These are phyloP conservation scores for Drosophila funebris DNA, from an alignment of 1,140 invertebrate species.

Conservation along the genomic window DNA sequence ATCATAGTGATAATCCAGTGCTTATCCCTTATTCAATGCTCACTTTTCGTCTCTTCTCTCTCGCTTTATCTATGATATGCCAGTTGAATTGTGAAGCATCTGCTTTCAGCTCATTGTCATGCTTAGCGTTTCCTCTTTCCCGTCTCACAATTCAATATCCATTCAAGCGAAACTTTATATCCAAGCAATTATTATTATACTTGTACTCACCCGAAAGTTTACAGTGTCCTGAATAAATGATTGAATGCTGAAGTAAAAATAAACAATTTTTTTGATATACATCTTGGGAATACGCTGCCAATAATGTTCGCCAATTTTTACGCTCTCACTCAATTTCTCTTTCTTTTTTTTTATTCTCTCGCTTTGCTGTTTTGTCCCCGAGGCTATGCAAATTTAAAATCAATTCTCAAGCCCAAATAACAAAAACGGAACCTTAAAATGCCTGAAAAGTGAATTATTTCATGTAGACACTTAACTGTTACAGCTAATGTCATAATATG, in stretches of 20 bases:
- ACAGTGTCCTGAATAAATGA: slow-evolving; percentile 40
- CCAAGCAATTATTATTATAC: slow-evolving; percentile 37
- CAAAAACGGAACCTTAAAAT: background rate
- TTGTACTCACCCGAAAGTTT: slow-evolving; percentile 15
- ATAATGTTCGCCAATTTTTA: slow-evolving; percentile 31
- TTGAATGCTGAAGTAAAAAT: slow-evolving; percentile 34
- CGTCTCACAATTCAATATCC: slow-evolving; percentile 23
- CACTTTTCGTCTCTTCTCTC: background rate
- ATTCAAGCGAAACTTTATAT: slow-evolving; percentile 27
- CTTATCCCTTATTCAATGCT: slow-evolving; percentile 2
- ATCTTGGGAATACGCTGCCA: slow-evolving; percentile 26
- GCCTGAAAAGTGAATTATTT: background rate
- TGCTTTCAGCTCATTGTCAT: slow-evolving; percentile 1
- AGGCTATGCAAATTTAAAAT: slow-evolving; percentile 31
- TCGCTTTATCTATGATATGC: slow-evolving; percentile 2
- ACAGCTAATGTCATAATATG: background rate
- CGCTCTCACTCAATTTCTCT: background rate
- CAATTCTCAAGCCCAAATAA: slow-evolving; percentile 15
- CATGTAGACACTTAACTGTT: background rate
- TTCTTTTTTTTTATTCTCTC: background rate
- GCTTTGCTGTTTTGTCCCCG: background rate
- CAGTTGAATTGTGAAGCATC: background rate
- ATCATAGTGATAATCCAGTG: slow-evolving; percentile 18
- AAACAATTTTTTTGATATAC: slow-evolving; percentile 40
- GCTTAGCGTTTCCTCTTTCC: background rate